These are phyloP conservation scores for Temnothorax longispinosus DNA, from an alignment of 1,140 invertebrate genomes.

Conservation along the genomic window DNA sequence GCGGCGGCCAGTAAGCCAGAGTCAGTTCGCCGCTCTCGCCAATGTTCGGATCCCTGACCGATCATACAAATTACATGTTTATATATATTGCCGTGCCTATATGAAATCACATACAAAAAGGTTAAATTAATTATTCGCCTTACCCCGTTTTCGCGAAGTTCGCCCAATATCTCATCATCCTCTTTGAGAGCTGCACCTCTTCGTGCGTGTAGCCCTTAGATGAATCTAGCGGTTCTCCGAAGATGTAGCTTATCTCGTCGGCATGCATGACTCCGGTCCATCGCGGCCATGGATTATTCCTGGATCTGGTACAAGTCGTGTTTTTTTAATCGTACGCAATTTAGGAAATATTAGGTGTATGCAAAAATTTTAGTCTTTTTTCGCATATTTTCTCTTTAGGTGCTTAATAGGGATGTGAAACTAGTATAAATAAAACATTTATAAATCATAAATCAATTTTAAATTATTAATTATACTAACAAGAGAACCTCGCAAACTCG, in stretches of 20 bases:
- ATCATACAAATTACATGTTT: conserved; percentile 26
- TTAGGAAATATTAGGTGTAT: not conserved
- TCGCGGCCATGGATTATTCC: conserved; percentile 95
- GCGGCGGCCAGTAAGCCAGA: conserved; percentile 93
- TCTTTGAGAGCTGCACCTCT: conserved; percentile 93
- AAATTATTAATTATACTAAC: too few species aligned
- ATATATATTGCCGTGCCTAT: not conserved
- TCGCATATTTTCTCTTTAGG: too few species aligned
- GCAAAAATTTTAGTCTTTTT: too few species aligned
- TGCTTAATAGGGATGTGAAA: too few species aligned
- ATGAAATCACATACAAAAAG: too few species aligned
- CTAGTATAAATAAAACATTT: too few species aligned
- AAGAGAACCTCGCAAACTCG: too few species aligned
- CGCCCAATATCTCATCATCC: conserved; percentile 98
- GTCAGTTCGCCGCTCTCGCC: conserved; percentile 89
- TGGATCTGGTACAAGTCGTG: conserved; percentile 84
- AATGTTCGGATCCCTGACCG: conserved; percentile 88
- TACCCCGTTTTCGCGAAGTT: conserved; percentile 98
- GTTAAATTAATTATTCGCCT: conserved; percentile 70
- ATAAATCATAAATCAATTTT: too few species aligned
- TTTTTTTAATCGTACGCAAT: not conserved
- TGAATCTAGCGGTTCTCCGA: conserved; percentile 95
- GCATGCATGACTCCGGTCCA: conserved; percentile 99
- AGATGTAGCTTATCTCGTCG: conserved; percentile 98
- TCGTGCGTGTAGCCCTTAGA: conserved; percentile 91